Base-by-base conservation (phyloP, 2,797 vertebrate species). In the Sparidentex hasta region DNA sequence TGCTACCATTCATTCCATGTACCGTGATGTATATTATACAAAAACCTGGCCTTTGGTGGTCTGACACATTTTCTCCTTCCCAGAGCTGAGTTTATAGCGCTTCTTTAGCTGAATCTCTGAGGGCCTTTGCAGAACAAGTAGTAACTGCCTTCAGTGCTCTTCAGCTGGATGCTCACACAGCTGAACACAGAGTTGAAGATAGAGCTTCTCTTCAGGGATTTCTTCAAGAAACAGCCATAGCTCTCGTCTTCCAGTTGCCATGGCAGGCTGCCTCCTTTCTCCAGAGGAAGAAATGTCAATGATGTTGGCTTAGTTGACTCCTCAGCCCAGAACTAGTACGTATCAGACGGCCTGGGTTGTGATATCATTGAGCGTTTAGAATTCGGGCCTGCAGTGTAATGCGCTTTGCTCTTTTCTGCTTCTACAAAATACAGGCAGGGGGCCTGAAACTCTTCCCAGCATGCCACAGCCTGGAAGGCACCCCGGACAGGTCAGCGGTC, bases 191-290 rank as follows among this genome's bases (percentile, higher is more conserved):
- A 82, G 79, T 69, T 61, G 66, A 78, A 81, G 74, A 61, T 5
- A 16, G 65, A 72, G 65, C 74, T 43, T 33, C 66, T 81, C 87
- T 78, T 52, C 56, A 0, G 89, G 84, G 78, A 86, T 20, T 41
- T 52, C 74, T 62, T 51, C 7, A 44, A 71, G 56, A 68, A 71
- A 77, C 58, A 73, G 77, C 52, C 65, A 21, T 43, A 75, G n/a
- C 46, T 76, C 57, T 68, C 16, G 52, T 81, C 67, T 78, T 81
- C 64, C 64, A 54, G 77, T 80, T 75, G 69, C 81, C 50, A 65
- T 47, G 77, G 68, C 79, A 48, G 61, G 38, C 65, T 48, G 63
- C 54, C 76, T 74, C 29, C 65, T 70, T n/a, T 4, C 83, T 71
- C 65, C 11, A 68, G 80, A 81, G 29, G 75, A 76, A 47, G 11